Conservation (phyloP, 2,113 vertebrate species). For the Phaetusa simplex region DNA sequence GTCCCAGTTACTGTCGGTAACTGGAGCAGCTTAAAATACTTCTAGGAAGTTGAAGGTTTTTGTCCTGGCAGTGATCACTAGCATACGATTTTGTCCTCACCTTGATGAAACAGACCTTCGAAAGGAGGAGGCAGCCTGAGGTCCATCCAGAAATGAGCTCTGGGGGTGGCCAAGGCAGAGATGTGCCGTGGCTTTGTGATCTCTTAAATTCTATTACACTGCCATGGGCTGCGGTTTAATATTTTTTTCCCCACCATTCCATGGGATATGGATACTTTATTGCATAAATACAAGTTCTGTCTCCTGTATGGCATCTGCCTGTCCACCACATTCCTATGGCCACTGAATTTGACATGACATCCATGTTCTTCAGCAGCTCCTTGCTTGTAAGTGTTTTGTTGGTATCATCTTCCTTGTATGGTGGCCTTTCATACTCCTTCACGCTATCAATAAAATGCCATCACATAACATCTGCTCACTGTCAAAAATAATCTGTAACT, state of each 20-base stretch:
- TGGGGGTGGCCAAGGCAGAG: background rate
- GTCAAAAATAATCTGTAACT: background rate
- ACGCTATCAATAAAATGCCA: rapidly evolving
- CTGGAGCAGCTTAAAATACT: background rate
- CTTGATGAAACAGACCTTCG: rapidly evolving
- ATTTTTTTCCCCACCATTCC: rapidly evolving
- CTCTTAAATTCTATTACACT: rapidly evolving
- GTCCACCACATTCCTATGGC: rapidly evolving
- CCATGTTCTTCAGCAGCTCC: background rate
- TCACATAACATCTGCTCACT: background rate
- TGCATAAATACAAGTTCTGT: background rate
- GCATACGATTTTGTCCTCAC: rapidly evolving
- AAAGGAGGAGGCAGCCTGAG: rapidly evolving
- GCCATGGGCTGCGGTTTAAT: rapidly evolving
- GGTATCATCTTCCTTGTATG: rapidly evolving
- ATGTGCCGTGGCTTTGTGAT: rapidly evolving
- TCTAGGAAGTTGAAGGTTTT: rapidly evolving
- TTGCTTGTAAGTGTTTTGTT: background rate
- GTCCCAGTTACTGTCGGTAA: rapidly evolving
- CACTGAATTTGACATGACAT: rapidly evolving
- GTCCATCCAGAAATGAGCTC: rapidly evolving
- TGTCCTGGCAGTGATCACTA: rapidly evolving
- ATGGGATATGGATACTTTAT: rapidly evolving
- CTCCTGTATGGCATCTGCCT: rapidly evolving
- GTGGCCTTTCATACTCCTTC: background rate